These are phyloP conservation scores for Hirtodrosophila alboralis DNA, from an alignment of 2,888 invertebrate genomes.

Conservation along the genomic window DNA sequence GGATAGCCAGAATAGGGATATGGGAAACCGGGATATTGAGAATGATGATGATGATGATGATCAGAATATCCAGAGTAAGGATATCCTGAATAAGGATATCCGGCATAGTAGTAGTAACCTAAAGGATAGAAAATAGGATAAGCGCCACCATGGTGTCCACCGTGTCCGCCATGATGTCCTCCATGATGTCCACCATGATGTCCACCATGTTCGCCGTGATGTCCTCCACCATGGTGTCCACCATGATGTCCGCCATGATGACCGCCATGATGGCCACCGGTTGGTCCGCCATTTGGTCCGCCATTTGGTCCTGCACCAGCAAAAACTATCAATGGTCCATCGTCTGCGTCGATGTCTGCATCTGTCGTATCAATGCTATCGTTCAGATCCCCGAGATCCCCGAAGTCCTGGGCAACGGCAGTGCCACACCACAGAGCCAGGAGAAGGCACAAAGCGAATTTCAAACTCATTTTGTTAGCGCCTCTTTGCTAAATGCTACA, in stretches of 20 bases:
- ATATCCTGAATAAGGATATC: neutral
- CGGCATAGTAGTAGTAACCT: constrained; percentile 1
- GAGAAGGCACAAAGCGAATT: constrained; percentile 3
- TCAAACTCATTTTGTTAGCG: constrained; percentile 26
- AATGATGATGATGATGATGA: no score
- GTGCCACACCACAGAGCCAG: constrained; percentile 14
- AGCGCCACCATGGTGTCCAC: neutral
- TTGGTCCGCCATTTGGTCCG: no score
- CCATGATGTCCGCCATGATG: no score
- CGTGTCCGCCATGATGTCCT: neutral
- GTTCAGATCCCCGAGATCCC: no score
- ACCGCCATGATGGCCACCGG: no score
- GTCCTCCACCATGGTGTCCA: neutral
- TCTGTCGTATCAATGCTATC: no score
- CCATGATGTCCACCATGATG: neutral
- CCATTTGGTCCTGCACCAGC: no score
- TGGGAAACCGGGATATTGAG: neutral
- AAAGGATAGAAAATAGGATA: neutral
- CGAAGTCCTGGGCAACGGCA: constrained; percentile 1
- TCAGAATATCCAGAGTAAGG: neutral
- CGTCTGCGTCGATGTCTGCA: no score
- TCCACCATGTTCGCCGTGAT: neutral
- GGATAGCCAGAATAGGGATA: constrained; percentile 1
- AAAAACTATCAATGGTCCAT: no score
- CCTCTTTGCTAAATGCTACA: constrained; percentile 6